Conservation (phyloP, 2,888 invertebrate species). For the Brassicogethes aeneus region DNA sequence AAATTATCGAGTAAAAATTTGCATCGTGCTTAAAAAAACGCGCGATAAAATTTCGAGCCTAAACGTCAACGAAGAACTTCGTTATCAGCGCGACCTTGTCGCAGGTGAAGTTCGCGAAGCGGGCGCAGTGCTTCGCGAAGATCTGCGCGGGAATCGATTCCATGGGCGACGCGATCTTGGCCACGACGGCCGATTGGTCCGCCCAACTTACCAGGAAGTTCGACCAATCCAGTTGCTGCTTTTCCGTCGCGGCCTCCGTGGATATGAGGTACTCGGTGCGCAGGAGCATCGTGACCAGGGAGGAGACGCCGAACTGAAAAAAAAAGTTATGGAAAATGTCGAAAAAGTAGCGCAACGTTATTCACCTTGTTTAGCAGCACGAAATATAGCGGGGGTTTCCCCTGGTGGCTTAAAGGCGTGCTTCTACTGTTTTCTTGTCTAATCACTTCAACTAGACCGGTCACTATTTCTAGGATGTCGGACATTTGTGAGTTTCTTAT, state of each 20-base stretch:
- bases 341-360: slow-evolving; percentile 3
- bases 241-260: slow-evolving; percentile 28
- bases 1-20: too few species aligned
- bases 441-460: slow-evolving; percentile 32
- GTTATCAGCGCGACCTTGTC: background rate
- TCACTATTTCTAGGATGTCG: slow-evolving; percentile 33
- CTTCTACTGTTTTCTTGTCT: slow-evolving; percentile 32
- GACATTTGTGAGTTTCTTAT: slow-evolving; percentile 33
- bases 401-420: slow-evolving; percentile 37
- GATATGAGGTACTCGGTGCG: slow-evolving; percentile 43
- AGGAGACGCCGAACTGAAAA: slow-evolving; percentile 49
- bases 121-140: slow-evolving; percentile 32
- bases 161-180: slow-evolving; percentile 30
- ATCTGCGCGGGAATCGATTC: slow-evolving; percentile 33
- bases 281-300: slow-evolving; percentile 45
- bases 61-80: background rate
- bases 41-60: too few species aligned
- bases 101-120: slow-evolving; percentile 18
- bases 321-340: slow-evolving; percentile 5
- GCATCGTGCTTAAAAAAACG: too few species aligned
- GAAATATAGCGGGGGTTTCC: slow-evolving; percentile 38
- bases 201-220: slow-evolving; percentile 47
- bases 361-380: slow-evolving; percentile 46
- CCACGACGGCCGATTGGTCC: slow-evolving; percentile 32
- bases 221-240: slow-evolving; percentile 41